Percentiles rank a stretch among this genome's conserved stretches.
phyloP scores from a whole-genome alignment of 2,797 vertebrate genomes.

The Sebastes reedi region DNA sequence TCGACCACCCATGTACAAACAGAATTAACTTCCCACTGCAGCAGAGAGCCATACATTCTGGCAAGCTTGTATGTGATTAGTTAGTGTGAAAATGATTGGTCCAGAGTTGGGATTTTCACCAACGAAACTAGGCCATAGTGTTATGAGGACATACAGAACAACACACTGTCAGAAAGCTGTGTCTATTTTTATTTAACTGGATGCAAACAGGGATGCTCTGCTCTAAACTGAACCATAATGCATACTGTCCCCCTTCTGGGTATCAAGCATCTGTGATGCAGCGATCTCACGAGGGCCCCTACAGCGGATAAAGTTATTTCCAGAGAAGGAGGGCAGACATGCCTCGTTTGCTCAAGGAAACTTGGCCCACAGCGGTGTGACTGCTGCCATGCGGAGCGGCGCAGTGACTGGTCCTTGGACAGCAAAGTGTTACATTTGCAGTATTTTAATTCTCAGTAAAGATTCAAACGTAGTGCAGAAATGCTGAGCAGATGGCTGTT shows the following conservation, averaged over 20 bases:
- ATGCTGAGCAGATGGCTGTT: conserved; percentile 80
- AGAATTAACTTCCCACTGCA: background rate
- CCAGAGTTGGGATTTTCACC: background rate
- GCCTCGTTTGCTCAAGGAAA: conserved; percentile 70
- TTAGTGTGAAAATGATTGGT: background rate
- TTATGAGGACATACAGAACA: background rate
- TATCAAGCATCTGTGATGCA: conserved; percentile 52
- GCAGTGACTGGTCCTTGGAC: conserved; percentile 73
- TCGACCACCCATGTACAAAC: conserved; percentile 8
- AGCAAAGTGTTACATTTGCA: conserved; percentile 80
- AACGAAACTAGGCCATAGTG: conserved; percentile 10
- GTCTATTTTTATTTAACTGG: conserved; percentile 20
- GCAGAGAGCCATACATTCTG: background rate
- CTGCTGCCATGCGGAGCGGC: conserved; percentile 68
- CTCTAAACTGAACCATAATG: conserved; percentile 24
- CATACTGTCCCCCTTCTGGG: conserved; percentile 30
- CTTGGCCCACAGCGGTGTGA: conserved; percentile 65
- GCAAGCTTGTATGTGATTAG: conserved; percentile 1
- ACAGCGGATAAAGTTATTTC: conserved; percentile 60
- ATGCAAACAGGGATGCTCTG: conserved; percentile 8
- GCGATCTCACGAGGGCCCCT: conserved; percentile 44
- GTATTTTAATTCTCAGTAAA: conserved; percentile 72
- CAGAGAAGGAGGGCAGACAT: conserved; percentile 66
- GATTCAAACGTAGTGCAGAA: conserved; percentile 72
- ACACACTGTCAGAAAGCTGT: conserved; percentile 2